These are phyloP conservation scores for Phaetusa simplex DNA, from an alignment of 2,113 vertebrate species.

Conservation along the genomic window DNA sequence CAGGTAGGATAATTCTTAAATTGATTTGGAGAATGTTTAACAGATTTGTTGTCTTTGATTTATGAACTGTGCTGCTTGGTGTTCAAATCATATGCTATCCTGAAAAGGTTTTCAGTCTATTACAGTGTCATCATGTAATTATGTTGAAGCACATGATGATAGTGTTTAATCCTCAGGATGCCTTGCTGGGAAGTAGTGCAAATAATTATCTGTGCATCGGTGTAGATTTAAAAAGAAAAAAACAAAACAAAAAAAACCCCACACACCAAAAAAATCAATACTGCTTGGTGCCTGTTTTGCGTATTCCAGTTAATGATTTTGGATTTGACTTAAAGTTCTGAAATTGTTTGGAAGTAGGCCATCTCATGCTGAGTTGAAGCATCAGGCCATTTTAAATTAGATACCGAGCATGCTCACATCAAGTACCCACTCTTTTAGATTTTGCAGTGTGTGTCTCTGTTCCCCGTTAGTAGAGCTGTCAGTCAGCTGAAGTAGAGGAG, in stretches of 20 bases:
- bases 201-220: slow-evolving; percentile 15
- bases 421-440: slow-evolving; percentile 34
- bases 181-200: slow-evolving; percentile 26
- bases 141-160: slow-evolving; percentile 1
- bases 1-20: neutral
- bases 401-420: slow-evolving; percentile 74
- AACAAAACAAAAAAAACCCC: neutral
- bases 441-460: slow-evolving; percentile 25
- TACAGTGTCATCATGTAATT: neutral
- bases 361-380: slow-evolving; percentile 64
- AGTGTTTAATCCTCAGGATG: slow-evolving; percentile 19
- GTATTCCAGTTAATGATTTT: slow-evolving; percentile 50
- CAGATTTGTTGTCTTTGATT: neutral
- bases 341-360: slow-evolving; percentile 74
- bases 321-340: slow-evolving; percentile 34
- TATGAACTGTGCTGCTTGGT: neutral
- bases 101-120: slow-evolving; percentile 8
- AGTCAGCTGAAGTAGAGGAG: slow-evolving; percentile 15
- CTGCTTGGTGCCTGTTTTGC: neutral
- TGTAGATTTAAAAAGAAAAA: neutral
- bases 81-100: neutral
- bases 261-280: neutral
- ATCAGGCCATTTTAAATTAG: slow-evolving; percentile 66
- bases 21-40: neutral
- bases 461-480: slow-evolving; percentile 47